Evolutionary conservation across 2,113 vertebrate genomes (phyloP).

Genomic region (Halcyon malimbica): DNA sequence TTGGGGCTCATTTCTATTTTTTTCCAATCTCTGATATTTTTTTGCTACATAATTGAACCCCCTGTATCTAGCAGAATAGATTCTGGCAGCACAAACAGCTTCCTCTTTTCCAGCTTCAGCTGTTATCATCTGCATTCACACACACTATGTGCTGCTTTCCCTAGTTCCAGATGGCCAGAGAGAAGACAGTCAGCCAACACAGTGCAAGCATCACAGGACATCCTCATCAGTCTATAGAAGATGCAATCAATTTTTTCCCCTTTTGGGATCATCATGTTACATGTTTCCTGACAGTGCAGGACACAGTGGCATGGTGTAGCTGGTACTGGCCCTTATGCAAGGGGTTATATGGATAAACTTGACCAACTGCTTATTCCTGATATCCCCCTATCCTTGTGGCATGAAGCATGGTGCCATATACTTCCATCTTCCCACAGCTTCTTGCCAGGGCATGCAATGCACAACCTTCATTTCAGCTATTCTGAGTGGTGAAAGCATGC

Average conservation of each 20-base stretch:
- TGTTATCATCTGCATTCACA: conserved; percentile 31
- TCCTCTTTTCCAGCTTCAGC: conserved; percentile 26
- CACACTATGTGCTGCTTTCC: not conserved
- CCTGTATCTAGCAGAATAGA: not conserved
- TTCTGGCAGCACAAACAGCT: not conserved
- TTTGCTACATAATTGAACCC: not conserved
- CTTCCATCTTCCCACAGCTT: not conserved
- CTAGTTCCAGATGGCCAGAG: not conserved
- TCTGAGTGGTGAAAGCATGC: not conserved
- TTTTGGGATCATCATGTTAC: not conserved
- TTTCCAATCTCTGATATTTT: not conserved
- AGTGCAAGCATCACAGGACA: not conserved
- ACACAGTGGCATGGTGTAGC: not conserved
- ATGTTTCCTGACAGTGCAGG: not conserved
- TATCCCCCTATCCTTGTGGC: not conserved
- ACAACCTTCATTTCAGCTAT: not conserved
- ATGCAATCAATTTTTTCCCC: not conserved
- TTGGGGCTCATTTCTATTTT: not conserved
- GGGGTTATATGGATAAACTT: not conserved
- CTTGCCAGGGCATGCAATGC: not conserved
- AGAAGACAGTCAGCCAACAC: not conserved
- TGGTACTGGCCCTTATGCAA: not conserved
- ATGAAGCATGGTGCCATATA: fast-evolving
- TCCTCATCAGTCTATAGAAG: not conserved
- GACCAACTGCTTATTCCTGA: not conserved